phyloP scores from a whole-genome alignment of 2,113 vertebrate genomes.

The Microtus ochrogaster region DNA sequence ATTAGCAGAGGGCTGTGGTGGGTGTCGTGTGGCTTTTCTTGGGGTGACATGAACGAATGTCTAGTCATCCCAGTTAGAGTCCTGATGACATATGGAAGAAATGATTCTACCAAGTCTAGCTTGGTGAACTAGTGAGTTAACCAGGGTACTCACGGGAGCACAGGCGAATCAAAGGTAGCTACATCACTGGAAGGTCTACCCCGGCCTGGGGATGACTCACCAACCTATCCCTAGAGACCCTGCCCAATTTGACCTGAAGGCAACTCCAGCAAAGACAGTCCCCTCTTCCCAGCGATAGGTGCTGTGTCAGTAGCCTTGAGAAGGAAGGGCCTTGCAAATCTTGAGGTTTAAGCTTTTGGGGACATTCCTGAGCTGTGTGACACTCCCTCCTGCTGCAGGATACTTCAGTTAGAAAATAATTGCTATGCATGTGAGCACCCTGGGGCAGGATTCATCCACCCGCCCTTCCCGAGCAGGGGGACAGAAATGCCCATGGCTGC shows the following conservation, averaged over 20 bases:
- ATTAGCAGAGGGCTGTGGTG: rapidly evolving
- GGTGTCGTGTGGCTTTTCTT: background rate
- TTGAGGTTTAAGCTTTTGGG: background rate
- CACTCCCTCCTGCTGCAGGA: background rate
- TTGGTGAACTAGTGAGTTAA: background rate
- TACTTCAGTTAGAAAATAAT: background rate
- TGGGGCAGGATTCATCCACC: background rate
- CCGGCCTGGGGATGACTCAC: background rate
- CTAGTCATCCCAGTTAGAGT: background rate
- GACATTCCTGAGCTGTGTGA: background rate
- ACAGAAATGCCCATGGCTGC: background rate
- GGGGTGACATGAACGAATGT: background rate
- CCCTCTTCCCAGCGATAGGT: background rate
- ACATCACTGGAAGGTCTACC: background rate
- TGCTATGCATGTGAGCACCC: background rate
- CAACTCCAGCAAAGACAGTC: background rate
- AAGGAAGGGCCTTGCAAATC: background rate
- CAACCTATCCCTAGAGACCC: too few relatives aligned
- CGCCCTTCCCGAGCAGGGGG: background rate
- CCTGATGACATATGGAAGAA: background rate
- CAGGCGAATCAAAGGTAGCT: background rate
- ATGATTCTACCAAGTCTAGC: too few relatives aligned
- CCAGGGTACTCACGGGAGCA: background rate
- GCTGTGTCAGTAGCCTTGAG: too few relatives aligned
- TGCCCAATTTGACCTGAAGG: background rate